Base-by-base conservation (phyloP, 1,140 invertebrate species). In the Drosophila azteca region DNA sequence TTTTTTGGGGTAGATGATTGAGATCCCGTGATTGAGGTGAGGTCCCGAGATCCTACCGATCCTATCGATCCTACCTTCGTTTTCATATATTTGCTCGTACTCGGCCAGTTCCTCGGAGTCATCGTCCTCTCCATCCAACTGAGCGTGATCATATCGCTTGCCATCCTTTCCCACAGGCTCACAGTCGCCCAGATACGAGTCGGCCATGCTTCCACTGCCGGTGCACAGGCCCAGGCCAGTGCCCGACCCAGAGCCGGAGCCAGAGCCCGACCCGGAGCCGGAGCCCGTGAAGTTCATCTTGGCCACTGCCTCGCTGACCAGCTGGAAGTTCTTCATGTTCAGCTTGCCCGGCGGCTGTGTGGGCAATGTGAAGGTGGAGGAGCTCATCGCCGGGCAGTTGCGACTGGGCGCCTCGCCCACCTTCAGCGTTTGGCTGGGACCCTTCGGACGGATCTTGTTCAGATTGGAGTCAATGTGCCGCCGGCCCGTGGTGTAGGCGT, bases 301-400 rank as follows among this genome's bases (percentile, higher is more conserved):
- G 41, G 95, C 95, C 79, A 94, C 84, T 1, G 96, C 96, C 90
- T 97, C 96, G 69, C 96, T 97, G 13, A 98, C 96, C 87, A 97
- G 94, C 22, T 96, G 95, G 92, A 96, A 98, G 90, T 97, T 97
- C 91, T 97, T 97, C 92, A 97, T 93, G 90, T 98, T 97, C 77
- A 98, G 93, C 93, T 97, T 97, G 52, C 97, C 97, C 6, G 96
- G 96, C 94, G 97, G 96, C 93, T 95, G 91, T 52, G 81, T 85
- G 82, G 81, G 81, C 61, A 85, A 69, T 35, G 81, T 84, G 48
- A 83, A 89, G 20, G 84, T 85, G 24, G 90, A 91, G 62, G 78
- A 85, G 73, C 81, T 89, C 83, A 82, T 79, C 7, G 76, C 70
- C 44, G 71, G 71, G 74, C 79, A 88, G 43, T 88, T 85, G 44